Base-by-base conservation (phyloP, 2,113 vertebrate genomes). In the Pica pica region DNA sequence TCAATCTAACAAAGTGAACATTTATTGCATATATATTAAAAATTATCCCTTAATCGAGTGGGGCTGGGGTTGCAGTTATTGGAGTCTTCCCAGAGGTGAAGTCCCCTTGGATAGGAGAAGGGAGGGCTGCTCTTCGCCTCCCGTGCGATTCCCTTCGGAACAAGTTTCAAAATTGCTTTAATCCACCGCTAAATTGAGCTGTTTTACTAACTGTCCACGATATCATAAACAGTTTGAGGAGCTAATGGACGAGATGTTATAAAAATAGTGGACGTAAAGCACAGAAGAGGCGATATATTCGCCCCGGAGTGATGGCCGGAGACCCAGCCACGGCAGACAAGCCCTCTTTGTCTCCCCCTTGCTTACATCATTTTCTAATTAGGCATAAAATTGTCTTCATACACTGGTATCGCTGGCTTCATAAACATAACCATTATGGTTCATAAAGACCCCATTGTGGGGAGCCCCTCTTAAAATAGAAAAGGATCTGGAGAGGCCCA, bases 1-100 rank as follows among this genome's bases (percentile, higher is more conserved):
- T 99, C 99, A 99, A 98, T 98, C 98, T 99, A 99, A 99, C 99
- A 99, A 99, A 99, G 99, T 99, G 99, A 99, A 99, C 99, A 99
- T 99, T 99, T 99, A 99, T 99, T 99, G 99, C 99, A 99, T 99
- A 99, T 99, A 99, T 99, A 99, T 99, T 99, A 99, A 99, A 99
- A 99, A 99, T 99, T 99, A 99, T 99, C 99, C 98, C 97, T 98
- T 98, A 98, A 98, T 98, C 98, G 98, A 98, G 98, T 98, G 98
- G 98, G 98, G 98, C 98, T 98, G 98, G 98, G 98, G 98, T 96
- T 98, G 97, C 98, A 98, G 98, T 99, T 99, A 99, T 99, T 99
- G 99, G 98, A 99, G 98, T 98, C 98, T 98, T 99, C 98, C 97
- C 98, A 99, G 99, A 99, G 99, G 99, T 99, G 99, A 99, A 96